Percentiles rank a stretch among this genome's conserved stretches.
Conservation (phyloP, 2,797 vertebrate genomes). For the Gallirallus australis region DNA sequence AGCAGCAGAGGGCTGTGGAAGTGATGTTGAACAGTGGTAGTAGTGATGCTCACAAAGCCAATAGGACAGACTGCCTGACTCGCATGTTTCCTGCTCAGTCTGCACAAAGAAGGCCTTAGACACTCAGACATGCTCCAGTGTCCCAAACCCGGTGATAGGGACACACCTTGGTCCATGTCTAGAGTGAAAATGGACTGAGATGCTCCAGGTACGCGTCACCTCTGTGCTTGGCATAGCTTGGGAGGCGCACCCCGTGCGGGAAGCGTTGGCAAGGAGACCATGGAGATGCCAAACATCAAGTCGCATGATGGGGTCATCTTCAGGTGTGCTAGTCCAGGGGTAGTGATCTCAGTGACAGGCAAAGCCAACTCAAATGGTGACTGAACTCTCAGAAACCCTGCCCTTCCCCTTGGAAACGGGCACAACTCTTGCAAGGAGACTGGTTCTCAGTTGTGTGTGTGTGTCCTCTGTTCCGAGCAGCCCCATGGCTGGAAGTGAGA, state of each 20-base stretch:
- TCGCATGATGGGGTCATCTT: neutral
- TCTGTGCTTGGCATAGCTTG: neutral
- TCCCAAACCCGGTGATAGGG: neutral
- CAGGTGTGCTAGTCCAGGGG: neutral
- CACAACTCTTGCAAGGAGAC: neutral
- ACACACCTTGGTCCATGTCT: neutral
- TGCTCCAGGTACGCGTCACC: neutral
- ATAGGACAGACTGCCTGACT: neutral
- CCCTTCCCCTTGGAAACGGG: neutral
- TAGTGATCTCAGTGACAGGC: neutral
- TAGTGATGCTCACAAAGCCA: neutral
- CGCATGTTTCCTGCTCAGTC: neutral
- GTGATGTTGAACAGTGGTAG: neutral
- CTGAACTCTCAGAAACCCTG: neutral
- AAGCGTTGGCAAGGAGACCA: neutral
- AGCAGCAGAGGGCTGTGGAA: neutral
- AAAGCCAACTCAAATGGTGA: neutral
- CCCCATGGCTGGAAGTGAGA: neutral
- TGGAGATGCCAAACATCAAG: neutral
- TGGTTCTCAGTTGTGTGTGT: rapidly evolving
- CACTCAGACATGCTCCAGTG: neutral
- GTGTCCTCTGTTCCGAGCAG: neutral
- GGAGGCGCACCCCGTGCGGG: neutral
- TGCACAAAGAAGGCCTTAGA: neutral
- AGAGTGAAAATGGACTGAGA: neutral